Evolutionary conservation across 2,797 vertebrate genomes (phyloP).

Genomic region (Percopsis omiscomaycus): DNA sequence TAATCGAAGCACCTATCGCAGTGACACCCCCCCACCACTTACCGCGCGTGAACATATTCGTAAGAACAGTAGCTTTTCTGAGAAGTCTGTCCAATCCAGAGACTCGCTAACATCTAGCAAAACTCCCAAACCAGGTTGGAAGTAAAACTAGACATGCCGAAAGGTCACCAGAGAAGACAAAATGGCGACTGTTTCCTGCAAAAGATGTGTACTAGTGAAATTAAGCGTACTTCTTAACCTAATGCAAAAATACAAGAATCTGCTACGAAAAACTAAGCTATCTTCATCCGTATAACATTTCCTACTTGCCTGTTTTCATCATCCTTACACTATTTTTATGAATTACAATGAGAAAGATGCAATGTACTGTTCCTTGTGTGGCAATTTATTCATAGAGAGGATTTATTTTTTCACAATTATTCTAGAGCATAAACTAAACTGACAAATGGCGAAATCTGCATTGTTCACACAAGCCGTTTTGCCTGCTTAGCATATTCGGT

Average conservation of each 20-base stretch:
- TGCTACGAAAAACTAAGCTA: conserved; percentile 7
- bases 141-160: conserved; percentile 68
- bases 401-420: conserved; percentile 29
- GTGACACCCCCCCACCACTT: conserved; percentile 65
- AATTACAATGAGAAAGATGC: conserved; percentile 60
- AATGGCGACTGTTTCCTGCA: conserved; percentile 5
- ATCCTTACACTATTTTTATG: conserved; percentile 34
- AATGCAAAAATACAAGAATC: conserved; percentile 30
- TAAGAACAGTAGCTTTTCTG: conserved; percentile 77
- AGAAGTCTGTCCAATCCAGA: conserved; percentile 78
- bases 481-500: conserved; percentile 61
- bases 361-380: conserved; percentile 39
- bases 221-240: conserved; percentile 36
- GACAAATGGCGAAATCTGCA: conserved; percentile 60
- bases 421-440: conserved; percentile 25
- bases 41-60: conserved; percentile 40
- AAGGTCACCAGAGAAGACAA: conserved; percentile 16
- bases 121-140: conserved; percentile 82
- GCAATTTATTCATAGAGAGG: conserved; percentile 32
- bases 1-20: conserved; percentile 68
- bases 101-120: conserved; percentile 71
- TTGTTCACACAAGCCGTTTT: conserved; percentile 53
- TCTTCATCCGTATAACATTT: conserved; percentile 23
- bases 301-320: conserved; percentile 25
- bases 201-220: conserved; percentile 5